phyloP scores from a whole-genome alignment of 2,888 invertebrate species.

The Macropis europaea region DNA sequence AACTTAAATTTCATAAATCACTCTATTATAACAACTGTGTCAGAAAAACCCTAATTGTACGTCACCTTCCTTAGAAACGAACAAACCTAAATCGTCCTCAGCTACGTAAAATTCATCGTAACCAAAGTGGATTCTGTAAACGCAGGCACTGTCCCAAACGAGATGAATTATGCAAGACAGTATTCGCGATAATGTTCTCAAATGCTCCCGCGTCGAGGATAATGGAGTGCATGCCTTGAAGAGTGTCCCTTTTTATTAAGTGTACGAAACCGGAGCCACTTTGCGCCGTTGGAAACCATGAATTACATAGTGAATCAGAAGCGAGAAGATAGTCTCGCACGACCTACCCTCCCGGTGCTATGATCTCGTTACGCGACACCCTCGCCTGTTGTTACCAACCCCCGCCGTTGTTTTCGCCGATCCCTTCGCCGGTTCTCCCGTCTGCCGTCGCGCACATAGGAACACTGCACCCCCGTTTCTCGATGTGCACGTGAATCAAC shows the following conservation, averaged over 20 bases:
- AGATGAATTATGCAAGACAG: too few species aligned
- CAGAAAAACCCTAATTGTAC: too few species aligned
- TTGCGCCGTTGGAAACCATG: neutral
- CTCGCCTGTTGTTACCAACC: slow-evolving; percentile 42
- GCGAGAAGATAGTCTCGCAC: slow-evolving; percentile 34
- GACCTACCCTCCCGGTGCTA: slow-evolving; percentile 44
- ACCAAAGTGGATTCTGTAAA: too few species aligned
- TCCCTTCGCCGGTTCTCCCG: slow-evolving; percentile 30
- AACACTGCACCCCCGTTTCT: slow-evolving; percentile 48
- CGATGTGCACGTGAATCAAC: slow-evolving; percentile 69
- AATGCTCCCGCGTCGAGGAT: too few species aligned
- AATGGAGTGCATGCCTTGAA: too few species aligned
- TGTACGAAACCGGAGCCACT: neutral
- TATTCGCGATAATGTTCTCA: too few species aligned
- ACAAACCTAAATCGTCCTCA: too few species aligned
- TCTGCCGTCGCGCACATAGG: slow-evolving; percentile 44
- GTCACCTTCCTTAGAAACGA: too few species aligned
- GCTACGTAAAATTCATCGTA: too few species aligned
- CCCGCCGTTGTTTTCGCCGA: slow-evolving; percentile 11
- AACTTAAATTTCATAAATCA: too few species aligned
- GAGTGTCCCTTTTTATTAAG: neutral
- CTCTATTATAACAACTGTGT: too few species aligned
- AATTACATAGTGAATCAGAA: slow-evolving; percentile 26
- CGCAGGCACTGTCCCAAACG: too few species aligned
- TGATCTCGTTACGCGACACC: slow-evolving; percentile 64